Evolutionary conservation across 2,797 vertebrate species (phyloP).

Genomic region (Rhinichthys osculus): DNA sequence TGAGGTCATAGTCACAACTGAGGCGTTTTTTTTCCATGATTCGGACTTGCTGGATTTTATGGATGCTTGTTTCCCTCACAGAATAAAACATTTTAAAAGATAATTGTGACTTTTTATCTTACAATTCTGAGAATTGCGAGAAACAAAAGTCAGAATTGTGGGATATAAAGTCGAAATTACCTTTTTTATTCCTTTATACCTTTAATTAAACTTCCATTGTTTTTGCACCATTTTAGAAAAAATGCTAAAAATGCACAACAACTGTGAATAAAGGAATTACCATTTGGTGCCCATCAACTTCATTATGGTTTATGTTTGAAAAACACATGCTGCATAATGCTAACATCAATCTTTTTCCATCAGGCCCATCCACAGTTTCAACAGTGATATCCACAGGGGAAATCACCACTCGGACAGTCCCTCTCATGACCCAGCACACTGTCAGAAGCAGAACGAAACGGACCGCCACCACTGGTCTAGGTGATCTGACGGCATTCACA

Average conservation of each 20-base stretch:
- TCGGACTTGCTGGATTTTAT: no score
- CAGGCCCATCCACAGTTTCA: conserved; percentile 62
- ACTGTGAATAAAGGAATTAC: no score
- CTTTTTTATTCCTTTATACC: no score
- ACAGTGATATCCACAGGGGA: conserved; percentile 31
- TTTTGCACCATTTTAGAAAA: background rate
- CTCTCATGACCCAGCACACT: conserved; percentile 11
- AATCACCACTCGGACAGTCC: conserved; percentile 15
- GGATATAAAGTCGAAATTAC: no score
- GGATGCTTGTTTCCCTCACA: no score
- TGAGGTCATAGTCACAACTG: no score
- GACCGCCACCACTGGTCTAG: conserved; percentile 29
- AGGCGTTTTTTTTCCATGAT: no score
- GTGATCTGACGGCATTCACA: background rate
- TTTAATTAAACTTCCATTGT: no score
- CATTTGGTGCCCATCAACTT: background rate
- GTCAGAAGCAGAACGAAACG: conserved; percentile 61
- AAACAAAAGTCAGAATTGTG: no score
- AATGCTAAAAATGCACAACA: background rate
- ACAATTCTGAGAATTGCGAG: no score
- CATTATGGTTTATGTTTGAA: background rate
- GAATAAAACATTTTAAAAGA: no score
- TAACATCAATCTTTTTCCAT: conserved; percentile 38
- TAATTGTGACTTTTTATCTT: no score
- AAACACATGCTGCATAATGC: background rate